Conservation (phyloP, 2,113 vertebrate genomes). For the Urocolius indicus region DNA sequence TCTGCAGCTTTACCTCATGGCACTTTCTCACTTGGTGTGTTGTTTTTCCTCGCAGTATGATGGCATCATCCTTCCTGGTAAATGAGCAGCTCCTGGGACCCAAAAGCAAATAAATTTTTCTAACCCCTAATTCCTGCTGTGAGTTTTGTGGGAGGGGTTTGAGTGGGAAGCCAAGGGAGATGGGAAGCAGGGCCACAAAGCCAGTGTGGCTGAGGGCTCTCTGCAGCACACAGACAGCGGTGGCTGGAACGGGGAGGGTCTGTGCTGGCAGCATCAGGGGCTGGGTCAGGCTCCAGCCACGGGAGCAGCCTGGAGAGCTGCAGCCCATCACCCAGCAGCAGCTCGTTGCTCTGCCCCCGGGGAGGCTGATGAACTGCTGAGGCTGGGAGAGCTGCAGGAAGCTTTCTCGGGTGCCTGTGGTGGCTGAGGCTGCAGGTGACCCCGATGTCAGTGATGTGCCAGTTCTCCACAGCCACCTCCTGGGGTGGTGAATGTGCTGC, state of each 20-base stretch:
- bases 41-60: slow-evolving; percentile 87
- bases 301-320: slow-evolving; percentile 84
- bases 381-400: slow-evolving; percentile 83
- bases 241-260: not conserved
- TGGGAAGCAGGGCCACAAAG: not conserved
- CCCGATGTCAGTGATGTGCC: slow-evolving; percentile 85
- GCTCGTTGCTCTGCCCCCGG: slow-evolving; percentile 80
- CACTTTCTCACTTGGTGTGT: not conserved
- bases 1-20: not conserved
- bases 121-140: slow-evolving; percentile 13
- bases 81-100: slow-evolving; percentile 83
- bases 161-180: not conserved
- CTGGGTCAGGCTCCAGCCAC: slow-evolving; percentile 85
- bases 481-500: not conserved
- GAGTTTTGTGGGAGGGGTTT: slow-evolving; percentile 35
- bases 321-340: slow-evolving; percentile 84
- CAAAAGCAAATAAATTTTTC: slow-evolving; percentile 81
- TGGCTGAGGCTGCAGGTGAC: slow-evolving; percentile 77
- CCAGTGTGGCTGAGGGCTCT: not conserved
- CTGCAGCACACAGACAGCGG: not conserved
- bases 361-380: slow-evolving; percentile 83
- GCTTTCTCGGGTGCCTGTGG: slow-evolving; percentile 83
- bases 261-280: not conserved
- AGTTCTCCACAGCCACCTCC: slow-evolving; percentile 83
- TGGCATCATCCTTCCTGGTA: slow-evolving; percentile 98